phyloP scores from a whole-genome alignment of 2,113 vertebrate species.

The Psammodynastes pulverulentus region DNA sequence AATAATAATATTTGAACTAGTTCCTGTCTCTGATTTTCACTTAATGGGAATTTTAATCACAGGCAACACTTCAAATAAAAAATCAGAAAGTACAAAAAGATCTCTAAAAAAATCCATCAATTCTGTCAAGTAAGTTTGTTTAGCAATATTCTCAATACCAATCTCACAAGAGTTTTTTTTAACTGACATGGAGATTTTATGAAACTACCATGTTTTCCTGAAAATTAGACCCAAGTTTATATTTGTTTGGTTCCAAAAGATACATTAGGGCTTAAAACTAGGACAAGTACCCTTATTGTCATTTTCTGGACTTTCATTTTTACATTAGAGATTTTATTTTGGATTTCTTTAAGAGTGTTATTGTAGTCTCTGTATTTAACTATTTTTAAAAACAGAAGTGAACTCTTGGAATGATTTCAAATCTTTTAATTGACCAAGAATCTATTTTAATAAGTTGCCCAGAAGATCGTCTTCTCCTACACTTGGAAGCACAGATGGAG shows the following conservation, averaged over 20 bases:
- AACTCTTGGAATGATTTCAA: not conserved
- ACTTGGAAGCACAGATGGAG: not conserved
- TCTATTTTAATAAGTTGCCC: not conserved
- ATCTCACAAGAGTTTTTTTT: not conserved
- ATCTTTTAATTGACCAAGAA: not conserved
- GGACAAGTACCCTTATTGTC: not conserved
- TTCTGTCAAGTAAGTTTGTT: not conserved
- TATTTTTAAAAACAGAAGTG: not conserved
- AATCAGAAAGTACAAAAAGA: not conserved
- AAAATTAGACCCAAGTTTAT: too few species aligned
- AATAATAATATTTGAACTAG: not conserved
- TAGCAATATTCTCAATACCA: not conserved
- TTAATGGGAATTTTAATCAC: not conserved
- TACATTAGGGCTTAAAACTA: not conserved
- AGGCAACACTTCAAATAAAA: not conserved
- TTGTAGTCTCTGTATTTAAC: not conserved
- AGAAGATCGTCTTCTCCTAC: not conserved
- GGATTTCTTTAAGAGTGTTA: not conserved
- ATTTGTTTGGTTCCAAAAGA: too few species aligned
- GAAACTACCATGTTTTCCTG: not conserved
- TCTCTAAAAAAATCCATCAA: not conserved
- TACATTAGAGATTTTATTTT: not conserved
- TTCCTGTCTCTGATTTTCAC: not conserved
- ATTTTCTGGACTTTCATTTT: not conserved
- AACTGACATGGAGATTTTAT: not conserved